Base-by-base conservation (phyloP, 2,888 invertebrate genomes). In the Cancer borealis region DNA sequence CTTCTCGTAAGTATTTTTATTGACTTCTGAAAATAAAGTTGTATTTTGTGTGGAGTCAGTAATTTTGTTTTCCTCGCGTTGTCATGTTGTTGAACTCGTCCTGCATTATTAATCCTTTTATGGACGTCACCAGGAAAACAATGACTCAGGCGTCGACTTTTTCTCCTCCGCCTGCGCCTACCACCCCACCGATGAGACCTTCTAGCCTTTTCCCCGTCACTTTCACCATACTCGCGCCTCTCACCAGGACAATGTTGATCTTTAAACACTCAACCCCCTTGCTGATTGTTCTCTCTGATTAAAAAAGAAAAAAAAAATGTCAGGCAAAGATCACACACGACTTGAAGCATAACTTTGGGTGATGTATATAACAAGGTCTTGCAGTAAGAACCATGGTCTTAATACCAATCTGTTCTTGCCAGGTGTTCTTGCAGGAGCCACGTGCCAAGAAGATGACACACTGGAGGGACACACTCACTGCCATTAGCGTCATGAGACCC, bases 401-500 rank as follows among this genome's bases (percentile, higher is more conserved):
- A 39, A 84, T 84, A 39, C 39, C 84, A 39, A 30, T 17, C 84
- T 84, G 84, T 39, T 39, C 84, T 84, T 39, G 84, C 84, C 39
- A 84, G 84, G 39, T 84, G 84, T 84, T 39, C 39, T 39, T 14
- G 84, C 84, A 84, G 84, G 84, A 14, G 84, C 84, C 84, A 84
- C 39, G 39, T 39, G 84, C 84, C 84, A 26, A 14, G 84, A 84
- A 30, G 84, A 84, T 84, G 84, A 84, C 84, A 84, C 84, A 84
- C 12, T 39, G 39, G 84, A 84, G 84, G 14, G 39, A 84, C 84
- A 84, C 84, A 84, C 39, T 39, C 39, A 30, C 14, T 30, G 39
- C 84, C 39, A 84, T 84, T 84, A 84, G 39, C 84, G 84, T 39
- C 84, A 84, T 84, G 84, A 84, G 39, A 39, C 84, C 30, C 84